A percentile compares a stretch with the other conserved stretches of the same genome.
These are phyloP conservation scores for Ochropleura leucogaster DNA, from an alignment of 2,888 invertebrate genomes.

Conservation along the genomic window DNA sequence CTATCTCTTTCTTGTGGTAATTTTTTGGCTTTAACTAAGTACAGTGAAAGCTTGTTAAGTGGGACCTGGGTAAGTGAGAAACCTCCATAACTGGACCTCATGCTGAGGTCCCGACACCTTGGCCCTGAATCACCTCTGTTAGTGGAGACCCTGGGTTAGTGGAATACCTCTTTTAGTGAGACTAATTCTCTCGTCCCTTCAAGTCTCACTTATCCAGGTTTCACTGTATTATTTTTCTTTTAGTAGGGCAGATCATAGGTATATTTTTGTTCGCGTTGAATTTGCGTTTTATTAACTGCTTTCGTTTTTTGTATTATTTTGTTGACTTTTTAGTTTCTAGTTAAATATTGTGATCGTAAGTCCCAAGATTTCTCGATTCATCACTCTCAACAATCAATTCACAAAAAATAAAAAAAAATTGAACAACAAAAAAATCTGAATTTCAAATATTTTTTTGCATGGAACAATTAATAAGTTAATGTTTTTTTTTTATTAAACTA, in stretches of 20 bases:
- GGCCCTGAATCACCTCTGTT: too few species aligned
- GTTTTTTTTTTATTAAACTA: neutral
- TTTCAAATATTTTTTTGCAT: constrained; percentile 42
- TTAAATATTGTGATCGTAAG: constrained; percentile 25
- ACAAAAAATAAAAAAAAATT: neutral
- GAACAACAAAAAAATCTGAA: constrained; percentile 43
- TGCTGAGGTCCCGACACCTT: too few species aligned
- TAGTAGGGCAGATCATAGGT: constrained; percentile 46
- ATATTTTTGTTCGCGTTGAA: neutral
- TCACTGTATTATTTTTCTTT: constrained; percentile 48
- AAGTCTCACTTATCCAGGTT: too few species aligned
- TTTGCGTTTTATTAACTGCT: neutral
- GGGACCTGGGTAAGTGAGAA: too few species aligned
- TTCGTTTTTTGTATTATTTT: neutral
- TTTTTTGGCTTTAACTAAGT: constrained; percentile 19
- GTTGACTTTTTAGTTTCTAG: neutral
- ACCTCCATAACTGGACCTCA: too few species aligned
- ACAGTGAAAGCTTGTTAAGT: too few species aligned
- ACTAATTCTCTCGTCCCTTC: too few species aligned
- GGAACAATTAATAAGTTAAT: constrained; percentile 8
- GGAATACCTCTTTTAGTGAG: too few species aligned
- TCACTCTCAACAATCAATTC: constrained; percentile 34
- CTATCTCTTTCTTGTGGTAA: constrained; percentile 21
- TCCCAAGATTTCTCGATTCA: constrained; percentile 50
- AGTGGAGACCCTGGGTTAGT: too few species aligned